Percentiles rank a stretch among this genome's conserved stretches.
Evolutionary conservation across 2,797 vertebrate genomes (phyloP).

Genomic region (Bucorvus abyssinicus): DNA sequence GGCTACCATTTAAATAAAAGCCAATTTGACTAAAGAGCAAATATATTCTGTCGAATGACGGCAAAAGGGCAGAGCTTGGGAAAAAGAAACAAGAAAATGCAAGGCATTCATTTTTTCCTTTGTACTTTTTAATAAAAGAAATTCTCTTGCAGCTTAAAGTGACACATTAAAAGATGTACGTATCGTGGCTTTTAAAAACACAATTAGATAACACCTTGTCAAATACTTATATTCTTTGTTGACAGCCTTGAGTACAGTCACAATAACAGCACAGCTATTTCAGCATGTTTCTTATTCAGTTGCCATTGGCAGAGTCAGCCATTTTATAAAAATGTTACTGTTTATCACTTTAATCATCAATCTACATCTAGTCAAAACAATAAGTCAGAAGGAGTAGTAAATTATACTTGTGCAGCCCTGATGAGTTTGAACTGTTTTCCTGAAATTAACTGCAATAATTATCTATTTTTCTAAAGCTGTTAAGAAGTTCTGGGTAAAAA

Average conservation of each 20-base stretch:
- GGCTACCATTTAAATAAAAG: slow-evolving; percentile 80
- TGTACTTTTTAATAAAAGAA: slow-evolving; percentile 82
- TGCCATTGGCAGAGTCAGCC: slow-evolving; percentile 83
- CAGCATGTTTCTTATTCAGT: slow-evolving; percentile 79
- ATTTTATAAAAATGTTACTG: slow-evolving; percentile 82
- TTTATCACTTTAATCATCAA: slow-evolving; percentile 83
- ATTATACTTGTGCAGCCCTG: slow-evolving; percentile 81
- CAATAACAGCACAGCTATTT: slow-evolving; percentile 74
- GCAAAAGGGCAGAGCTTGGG: slow-evolving; percentile 76
- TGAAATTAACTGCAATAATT: slow-evolving; percentile 83
- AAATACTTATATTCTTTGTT: slow-evolving; percentile 82
- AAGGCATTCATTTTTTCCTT: slow-evolving; percentile 80
- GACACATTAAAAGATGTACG: slow-evolving; percentile 84
- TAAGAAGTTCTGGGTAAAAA: slow-evolving; percentile 64
- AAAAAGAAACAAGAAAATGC: slow-evolving; percentile 74
- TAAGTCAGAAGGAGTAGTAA: slow-evolving; percentile 82
- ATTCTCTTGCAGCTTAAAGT: slow-evolving; percentile 79
- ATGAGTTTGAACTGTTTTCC: slow-evolving; percentile 82
- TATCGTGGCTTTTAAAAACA: slow-evolving; percentile 86
- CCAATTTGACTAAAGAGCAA: slow-evolving; percentile 82
- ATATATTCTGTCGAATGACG: slow-evolving; percentile 75
- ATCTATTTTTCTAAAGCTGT: slow-evolving; percentile 78
- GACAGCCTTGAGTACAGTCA: slow-evolving; percentile 82
- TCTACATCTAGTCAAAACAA: slow-evolving; percentile 83
- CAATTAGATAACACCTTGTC: slow-evolving; percentile 93